A percentile compares a stretch with the other conserved stretches of the same genome.
Conservation (phyloP, 2,113 vertebrate species). For the Coryphaenoides rupestris region DNA sequence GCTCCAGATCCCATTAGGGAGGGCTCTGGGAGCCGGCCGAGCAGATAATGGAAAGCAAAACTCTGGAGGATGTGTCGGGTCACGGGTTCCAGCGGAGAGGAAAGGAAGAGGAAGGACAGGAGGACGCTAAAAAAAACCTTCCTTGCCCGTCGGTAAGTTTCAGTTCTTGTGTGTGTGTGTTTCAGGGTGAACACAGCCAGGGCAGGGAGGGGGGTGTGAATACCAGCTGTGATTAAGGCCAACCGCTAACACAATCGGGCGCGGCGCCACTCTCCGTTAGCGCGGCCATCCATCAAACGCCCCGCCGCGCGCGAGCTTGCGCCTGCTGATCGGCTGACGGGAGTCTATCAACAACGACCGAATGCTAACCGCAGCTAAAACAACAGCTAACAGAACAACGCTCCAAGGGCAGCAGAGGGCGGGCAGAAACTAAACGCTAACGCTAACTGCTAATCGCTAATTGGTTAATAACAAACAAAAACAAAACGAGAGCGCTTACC, state of each 20-base stretch:
- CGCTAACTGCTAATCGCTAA: no score
- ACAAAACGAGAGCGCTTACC: conserved; percentile 57
- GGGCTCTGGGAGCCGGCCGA: conserved; percentile 56
- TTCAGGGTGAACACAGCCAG: conserved; percentile 25
- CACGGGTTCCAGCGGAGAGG: conserved; percentile 42
- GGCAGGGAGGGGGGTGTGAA: no score
- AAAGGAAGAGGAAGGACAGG: conserved; percentile 14
- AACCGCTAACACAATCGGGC: conserved; percentile 19
- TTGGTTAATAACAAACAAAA: no score
- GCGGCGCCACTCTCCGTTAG: conserved; percentile 24
- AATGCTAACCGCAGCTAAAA: no score
- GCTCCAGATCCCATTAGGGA: conserved; percentile 54
- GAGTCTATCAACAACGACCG: no score
- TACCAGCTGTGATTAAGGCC: conserved; percentile 12
- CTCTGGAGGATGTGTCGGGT: conserved; percentile 38
- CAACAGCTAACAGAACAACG: no score
- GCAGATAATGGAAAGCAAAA: conserved; percentile 68
- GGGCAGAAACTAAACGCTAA: neutral
- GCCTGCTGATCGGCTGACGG: neutral
- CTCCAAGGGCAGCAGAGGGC: no score
- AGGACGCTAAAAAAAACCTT: conserved; percentile 41
- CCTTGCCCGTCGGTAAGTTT: conserved; percentile 35
- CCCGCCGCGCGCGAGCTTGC: conserved; percentile 16
- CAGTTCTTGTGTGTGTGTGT: conserved; percentile 5
- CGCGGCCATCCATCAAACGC: conserved; percentile 33